Percentiles rank a stretch among this genome's conserved stretches.
Conservation (phyloP, 2,888 invertebrate genomes). For the Cremastobaeus sp. region DNA sequence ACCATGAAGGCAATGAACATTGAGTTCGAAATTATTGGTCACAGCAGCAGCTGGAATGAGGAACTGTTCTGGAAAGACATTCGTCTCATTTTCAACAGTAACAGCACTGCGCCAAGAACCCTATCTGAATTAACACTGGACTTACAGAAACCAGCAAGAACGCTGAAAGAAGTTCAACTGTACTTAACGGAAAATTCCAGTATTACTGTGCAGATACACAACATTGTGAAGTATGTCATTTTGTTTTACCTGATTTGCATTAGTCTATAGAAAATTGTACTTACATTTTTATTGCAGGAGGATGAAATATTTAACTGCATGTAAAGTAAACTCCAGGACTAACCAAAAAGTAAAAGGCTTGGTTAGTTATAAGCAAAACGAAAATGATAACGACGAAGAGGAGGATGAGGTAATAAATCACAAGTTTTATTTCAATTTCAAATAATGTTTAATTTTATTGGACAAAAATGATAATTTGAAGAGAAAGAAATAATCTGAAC, state of each 20-base stretch:
- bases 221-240: constrained; percentile 45
- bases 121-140: constrained; percentile 54
- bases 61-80: constrained; percentile 61
- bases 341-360: constrained; percentile 31
- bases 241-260: not conserved
- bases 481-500: no score
- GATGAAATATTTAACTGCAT: constrained; percentile 25
- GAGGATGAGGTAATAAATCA: constrained; percentile 8
- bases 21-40: constrained; percentile 56
- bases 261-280: no score
- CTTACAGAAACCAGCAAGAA: constrained; percentile 54
- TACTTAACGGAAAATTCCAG: constrained; percentile 37
- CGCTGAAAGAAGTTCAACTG: constrained; percentile 44
- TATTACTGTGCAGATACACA: constrained; percentile 34
- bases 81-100: constrained; percentile 51
- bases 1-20: constrained; percentile 54
- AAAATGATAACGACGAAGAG: constrained; percentile 7
- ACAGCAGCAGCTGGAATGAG: constrained; percentile 54
- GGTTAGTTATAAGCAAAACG: constrained; percentile 3
- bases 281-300: constrained; percentile 33
- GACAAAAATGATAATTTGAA: no score
- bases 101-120: constrained; percentile 10
- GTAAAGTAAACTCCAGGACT: constrained; percentile 29
- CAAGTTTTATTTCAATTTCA: no score
- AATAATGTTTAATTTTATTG: no score